Evolutionary conservation across 2,797 vertebrate species (phyloP).

Genomic region (Falco berigora): DNA sequence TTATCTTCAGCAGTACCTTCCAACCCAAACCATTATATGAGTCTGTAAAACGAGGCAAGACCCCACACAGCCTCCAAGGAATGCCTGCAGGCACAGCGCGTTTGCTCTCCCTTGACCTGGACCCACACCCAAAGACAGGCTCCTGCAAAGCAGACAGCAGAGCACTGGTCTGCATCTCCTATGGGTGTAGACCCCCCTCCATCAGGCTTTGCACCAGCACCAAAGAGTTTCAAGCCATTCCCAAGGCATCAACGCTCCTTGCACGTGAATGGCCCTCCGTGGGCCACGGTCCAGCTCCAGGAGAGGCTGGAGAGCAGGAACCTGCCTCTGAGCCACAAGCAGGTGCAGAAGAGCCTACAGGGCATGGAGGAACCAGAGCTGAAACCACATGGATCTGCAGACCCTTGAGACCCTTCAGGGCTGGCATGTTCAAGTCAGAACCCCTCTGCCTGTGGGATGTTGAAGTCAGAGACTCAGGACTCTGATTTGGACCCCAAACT

Average conservation of each 20-base stretch:
- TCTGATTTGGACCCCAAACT: background rate
- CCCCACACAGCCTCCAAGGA: background rate
- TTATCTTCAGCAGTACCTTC: background rate
- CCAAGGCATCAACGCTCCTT: background rate
- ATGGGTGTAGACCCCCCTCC: background rate
- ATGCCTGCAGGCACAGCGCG: background rate
- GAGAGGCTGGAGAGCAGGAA: background rate
- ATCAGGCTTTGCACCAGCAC: background rate
- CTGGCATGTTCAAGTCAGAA: background rate
- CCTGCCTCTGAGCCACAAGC: background rate
- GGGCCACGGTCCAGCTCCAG: too few species aligned
- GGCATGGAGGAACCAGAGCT: background rate
- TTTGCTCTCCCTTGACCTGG: background rate
- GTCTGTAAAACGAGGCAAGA: background rate
- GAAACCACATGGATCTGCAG: background rate
- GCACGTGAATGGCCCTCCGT: background rate
- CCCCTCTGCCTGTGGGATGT: background rate
- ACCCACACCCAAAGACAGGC: background rate
- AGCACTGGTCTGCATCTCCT: background rate
- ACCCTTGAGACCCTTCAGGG: background rate
- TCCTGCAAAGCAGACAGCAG: background rate
- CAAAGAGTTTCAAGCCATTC: rapidly evolving
- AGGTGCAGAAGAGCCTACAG: background rate
- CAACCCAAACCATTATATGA: background rate
- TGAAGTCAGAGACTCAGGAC: background rate